Evolutionary conservation across 2,113 vertebrate genomes (phyloP), one percentile per base, ranked within the genome.

Genomic region (Pelodiscus sinensis): DNA sequence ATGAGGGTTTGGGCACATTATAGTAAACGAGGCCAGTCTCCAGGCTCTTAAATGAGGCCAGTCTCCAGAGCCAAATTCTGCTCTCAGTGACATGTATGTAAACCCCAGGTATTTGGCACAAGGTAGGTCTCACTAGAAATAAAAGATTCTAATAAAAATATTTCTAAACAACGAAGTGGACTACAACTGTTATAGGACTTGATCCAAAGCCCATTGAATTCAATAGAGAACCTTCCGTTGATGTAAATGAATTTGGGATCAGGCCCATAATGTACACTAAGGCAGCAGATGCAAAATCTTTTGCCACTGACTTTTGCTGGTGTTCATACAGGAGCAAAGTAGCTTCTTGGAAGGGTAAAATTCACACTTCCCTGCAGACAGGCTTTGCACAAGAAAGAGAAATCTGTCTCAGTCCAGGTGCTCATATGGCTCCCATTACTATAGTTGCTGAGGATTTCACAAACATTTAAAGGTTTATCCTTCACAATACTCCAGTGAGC

Each of bases 251-350:
- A 93, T 96, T 96, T 97, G 96, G 94, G 94, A 92, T 5, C 56
- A 85, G 94, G 96, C 95, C 94, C 24, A 0, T 4, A 2, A 86
- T 0, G 0, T 96, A 84, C 15, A 1, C 86, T 89, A 79, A 90
- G 90, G 84, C 94, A 93, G n/a, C 38, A 91, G 96, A 95, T 90
- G 0, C 96, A 96, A 96, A 97, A 95, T 94, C 93, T 92, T 96
- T 96, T 97, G 95, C 96, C 96, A 92, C 78, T 90, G 84, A 81
- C 89, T 91, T 90, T 96, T 95, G 96, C 95, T 96, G 95, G 96
- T 95, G 95, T 91, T 95, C 95, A 94, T 87, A 91, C 82, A 93
- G 90, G 95, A 96, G 96, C 95, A 95, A 97, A 97, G 94, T 90
- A 95, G 88, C 56, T 85, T 79, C 91, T 90, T 92, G 87, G 50